Evolutionary conservation across 2,888 invertebrate species (phyloP).

Genomic region (Acanthosepion lycidas): DNA sequence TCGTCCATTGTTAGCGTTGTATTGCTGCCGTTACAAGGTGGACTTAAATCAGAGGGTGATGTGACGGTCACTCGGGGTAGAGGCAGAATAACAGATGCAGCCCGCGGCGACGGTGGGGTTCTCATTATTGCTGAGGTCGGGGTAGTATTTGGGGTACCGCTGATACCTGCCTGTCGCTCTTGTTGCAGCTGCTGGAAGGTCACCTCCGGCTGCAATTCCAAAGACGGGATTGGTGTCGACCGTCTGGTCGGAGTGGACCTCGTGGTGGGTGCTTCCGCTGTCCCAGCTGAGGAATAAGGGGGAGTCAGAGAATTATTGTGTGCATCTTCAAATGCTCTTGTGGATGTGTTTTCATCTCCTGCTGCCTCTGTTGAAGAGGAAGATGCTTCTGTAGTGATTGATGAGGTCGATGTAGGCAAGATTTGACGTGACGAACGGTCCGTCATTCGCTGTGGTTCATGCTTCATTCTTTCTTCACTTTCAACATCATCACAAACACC

Average conservation of each 20-base stretch:
- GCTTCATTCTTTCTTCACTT: not conserved
- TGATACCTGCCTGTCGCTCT: conserved; percentile 18
- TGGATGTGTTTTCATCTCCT: not conserved
- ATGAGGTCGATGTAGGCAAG: not conserved
- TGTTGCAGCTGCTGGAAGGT: not conserved
- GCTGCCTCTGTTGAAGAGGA: not conserved
- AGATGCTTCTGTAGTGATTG: not conserved
- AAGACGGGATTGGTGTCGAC: not conserved
- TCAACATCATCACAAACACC: conserved; percentile 10
- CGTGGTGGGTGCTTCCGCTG: conserved; percentile 21
- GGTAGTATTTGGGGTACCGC: conserved; percentile 37
- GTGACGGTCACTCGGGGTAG: conserved; percentile 39
- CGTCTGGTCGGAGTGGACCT: conserved; percentile 10
- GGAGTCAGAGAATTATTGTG: not conserved
- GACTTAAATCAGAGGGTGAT: conserved; percentile 39
- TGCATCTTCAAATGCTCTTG: not conserved
- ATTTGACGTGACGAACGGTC: not conserved
- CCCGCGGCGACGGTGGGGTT: conserved; percentile 42
- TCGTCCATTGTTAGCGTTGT: conserved; percentile 3
- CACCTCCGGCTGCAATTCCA: not conserved
- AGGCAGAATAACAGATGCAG: conserved; percentile 21
- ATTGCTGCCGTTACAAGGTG: not conserved
- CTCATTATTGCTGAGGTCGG: conserved; percentile 44
- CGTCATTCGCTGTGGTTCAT: conserved; percentile 10
- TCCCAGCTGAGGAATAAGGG: not conserved